Evolutionary conservation across 2,797 vertebrate genomes (phyloP), one percentile per base, ranked within the genome.

Genomic region (Enteromius thamalakanensis): DNA sequence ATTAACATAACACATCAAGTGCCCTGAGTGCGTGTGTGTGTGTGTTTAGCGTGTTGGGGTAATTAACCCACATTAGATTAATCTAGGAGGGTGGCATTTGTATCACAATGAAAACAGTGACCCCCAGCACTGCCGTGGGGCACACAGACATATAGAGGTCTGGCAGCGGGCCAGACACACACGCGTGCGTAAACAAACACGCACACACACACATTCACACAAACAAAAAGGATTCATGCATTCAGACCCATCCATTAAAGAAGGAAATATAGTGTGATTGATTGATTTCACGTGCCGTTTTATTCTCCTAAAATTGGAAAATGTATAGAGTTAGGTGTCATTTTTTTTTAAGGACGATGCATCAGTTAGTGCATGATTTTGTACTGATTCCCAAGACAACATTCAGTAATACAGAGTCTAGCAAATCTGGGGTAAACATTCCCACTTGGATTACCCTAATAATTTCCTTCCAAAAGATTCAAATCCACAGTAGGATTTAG

Each of bases 1-100:
- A 74, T 81, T 26, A 81, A 74, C 80, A 75, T 37, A 81, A 74
- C 80, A 67, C 80, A 81, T 68, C 62, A 21, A 32, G 55, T 62
- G 40, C 74, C 23, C 45, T 19, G 29, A 14, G 51, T 78, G 47
- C 19, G 26, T 14, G 65, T 34, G 55, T 49, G 82, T 69, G 81
- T 53, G 69, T 74, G 76, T 75, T 69, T 85, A 68, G 84, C 81
- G 77, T 87, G 77, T 82, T 84, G 80, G 84, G 85, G 72, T 78
- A 88, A 86, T 88, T 84, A 88, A 77, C 80, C 78, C 82, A 64
- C 74, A 87, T 87, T 85, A 87, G 82, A 88, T 84, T 87, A 87
- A 87, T 86, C 87, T 87, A 71, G 77, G 69, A 87, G 80, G 83
- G 85, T 86, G 85, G 86, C 87, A 86, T 83, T 86, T 87, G 86